A percentile compares a stretch with the other conserved stretches of the same genome.
These are phyloP conservation scores for Hippotragus niger DNA, from an alignment of 2,113 vertebrate species.

Conservation along the genomic window DNA sequence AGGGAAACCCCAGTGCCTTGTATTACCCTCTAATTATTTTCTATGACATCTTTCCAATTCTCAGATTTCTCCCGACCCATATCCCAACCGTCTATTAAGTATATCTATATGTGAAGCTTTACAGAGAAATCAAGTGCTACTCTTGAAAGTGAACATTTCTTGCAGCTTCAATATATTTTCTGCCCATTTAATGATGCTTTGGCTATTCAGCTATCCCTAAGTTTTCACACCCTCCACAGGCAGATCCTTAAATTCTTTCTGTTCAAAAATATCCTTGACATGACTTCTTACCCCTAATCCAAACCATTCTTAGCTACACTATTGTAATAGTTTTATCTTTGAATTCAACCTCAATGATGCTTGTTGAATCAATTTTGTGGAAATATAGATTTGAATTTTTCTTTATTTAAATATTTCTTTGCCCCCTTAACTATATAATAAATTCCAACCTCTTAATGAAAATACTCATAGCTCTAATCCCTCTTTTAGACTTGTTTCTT, in stretches of 20 bases:
- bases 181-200: background rate
- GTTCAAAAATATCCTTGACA: background rate
- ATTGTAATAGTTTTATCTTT: background rate
- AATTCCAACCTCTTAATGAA: background rate
- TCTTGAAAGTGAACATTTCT: background rate
- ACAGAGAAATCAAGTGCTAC: background rate
- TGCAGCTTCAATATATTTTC: fast-evolving
- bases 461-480: background rate
- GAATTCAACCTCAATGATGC: background rate
- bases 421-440: background rate
- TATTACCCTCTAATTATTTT: background rate
- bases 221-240: background rate
- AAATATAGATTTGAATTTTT: background rate
- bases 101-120: background rate
- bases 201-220: background rate
- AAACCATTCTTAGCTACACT: background rate
- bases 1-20: background rate
- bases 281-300: background rate
- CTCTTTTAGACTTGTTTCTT: background rate
- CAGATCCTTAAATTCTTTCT: background rate
- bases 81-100: background rate
- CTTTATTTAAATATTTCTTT: background rate
- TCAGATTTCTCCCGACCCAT: background rate
- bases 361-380: background rate
- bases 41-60: background rate